Conservation (phyloP, 2,797 vertebrate species). For the Kryptopterus vitreolus region DNA sequence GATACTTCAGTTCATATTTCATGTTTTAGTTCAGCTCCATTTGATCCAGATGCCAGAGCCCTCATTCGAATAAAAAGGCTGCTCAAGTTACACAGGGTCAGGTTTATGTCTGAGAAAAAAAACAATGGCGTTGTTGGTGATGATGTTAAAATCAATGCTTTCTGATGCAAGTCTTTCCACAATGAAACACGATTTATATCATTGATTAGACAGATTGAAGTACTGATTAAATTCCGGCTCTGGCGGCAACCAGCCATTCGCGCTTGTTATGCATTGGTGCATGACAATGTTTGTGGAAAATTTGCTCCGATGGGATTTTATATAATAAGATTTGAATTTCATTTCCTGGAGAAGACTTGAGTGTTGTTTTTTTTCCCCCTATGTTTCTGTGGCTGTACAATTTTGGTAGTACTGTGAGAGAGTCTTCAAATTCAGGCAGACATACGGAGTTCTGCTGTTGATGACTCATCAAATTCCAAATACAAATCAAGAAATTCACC, state of each 20-base stretch:
- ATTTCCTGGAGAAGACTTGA: not conserved
- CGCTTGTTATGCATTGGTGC: not conserved
- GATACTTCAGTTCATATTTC: not conserved
- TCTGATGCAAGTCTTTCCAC: not conserved
- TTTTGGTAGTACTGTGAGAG: not conserved
- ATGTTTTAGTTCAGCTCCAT: not conserved
- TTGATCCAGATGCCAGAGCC: not conserved
- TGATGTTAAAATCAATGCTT: not conserved
- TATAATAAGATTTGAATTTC: not conserved
- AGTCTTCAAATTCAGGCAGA: not conserved
- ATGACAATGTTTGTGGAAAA: not conserved
- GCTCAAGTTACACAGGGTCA: not conserved
- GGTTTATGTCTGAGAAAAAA: not conserved
- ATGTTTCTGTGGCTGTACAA: not conserved
- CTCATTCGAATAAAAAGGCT: not conserved
- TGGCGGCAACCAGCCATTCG: not conserved
- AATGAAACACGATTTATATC: not conserved
- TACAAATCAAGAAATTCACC: not conserved
- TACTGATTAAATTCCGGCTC: not conserved
- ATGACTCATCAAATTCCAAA: too few relatives aligned
- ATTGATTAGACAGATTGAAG: not conserved
- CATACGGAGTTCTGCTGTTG: too few relatives aligned
- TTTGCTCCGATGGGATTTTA: not conserved
- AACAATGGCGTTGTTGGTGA: not conserved
- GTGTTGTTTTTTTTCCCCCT: not conserved